Base-by-base conservation (phyloP, 2,888 invertebrate genomes). In the Brassicogethes aeneus region DNA sequence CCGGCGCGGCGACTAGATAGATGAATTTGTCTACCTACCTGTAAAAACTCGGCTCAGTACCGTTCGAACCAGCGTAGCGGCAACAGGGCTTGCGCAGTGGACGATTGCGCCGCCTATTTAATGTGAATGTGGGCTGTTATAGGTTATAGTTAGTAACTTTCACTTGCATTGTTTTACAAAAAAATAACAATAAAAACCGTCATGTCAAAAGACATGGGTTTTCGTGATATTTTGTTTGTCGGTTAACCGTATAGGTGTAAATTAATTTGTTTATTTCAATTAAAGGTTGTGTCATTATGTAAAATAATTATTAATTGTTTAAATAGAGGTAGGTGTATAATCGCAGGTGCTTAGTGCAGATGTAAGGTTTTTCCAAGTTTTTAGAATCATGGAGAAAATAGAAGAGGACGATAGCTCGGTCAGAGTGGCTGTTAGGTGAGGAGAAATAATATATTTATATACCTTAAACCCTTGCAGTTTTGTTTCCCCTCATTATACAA, bases 381-480 rank as follows among this genome's bases (percentile, higher is more conserved):
- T 23, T 23, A 23, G 23, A 23, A 23, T 7, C 5, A 7, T 7
- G 5, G 10, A 23, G 43, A 56, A 55, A 59, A 78, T 79, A 78
- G 70, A 77, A 48, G 76, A 75, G 52, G 77, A 78, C 55, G 80
- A 82, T 63, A 75, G 77, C 57, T 76, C 78, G 55, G 82, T 82
- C 38, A 75, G 80, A 40, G 82, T 82, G 52, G 82, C 79, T 46
- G 77, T 82, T 63, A 76, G 82, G 82, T 81, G 64, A 70, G 16
- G 17, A 16, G 15, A 32, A 14, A 31, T 10, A 23, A 23, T 23
- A 23, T 23, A 7, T 23, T 23, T 23, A 10, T 23, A 23, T 23
- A 10, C 10, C 23, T 23, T 23, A 23, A 23, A 23, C 23, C 23
- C 10, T 7, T 10, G 5, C 23, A 10, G 23, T 23, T 23, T 23